phyloP scores from a whole-genome alignment of 2,113 vertebrate species.

The Felis chaus region DNA sequence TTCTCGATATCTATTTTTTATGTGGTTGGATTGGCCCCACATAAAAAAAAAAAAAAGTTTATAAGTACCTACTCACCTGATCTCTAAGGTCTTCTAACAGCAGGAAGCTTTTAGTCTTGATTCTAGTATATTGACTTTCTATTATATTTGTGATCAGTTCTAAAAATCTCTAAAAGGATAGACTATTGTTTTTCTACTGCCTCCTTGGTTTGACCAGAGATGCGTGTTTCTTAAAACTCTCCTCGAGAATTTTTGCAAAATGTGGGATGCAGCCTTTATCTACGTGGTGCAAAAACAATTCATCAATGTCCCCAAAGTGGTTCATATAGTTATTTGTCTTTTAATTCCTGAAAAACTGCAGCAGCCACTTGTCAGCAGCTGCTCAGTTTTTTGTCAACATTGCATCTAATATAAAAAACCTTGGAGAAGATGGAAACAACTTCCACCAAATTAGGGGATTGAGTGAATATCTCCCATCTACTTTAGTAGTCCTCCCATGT shows the following conservation, averaged over 20 bases:
- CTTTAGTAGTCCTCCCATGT: background rate
- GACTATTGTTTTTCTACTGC: background rate
- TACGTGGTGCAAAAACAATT: background rate
- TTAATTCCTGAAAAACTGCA: background rate
- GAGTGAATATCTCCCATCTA: constrained; percentile 20
- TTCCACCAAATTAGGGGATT: background rate
- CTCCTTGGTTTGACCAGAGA: background rate
- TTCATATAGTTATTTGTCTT: background rate
- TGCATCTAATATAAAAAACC: background rate
- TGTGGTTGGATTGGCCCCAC: background rate
- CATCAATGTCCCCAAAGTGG: background rate
- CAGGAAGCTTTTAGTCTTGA: background rate
- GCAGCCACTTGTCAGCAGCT: background rate
- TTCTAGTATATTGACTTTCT: background rate
- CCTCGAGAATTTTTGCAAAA: background rate
- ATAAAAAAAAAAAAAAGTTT: background rate
- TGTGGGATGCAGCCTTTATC: background rate
- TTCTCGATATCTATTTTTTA: background rate
- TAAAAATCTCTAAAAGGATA: background rate
- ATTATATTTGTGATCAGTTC: background rate
- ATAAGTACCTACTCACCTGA: background rate
- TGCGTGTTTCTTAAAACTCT: background rate
- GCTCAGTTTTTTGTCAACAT: background rate
- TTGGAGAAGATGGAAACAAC: background rate
- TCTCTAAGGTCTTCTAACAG: background rate